Evolutionary conservation across 2,113 vertebrate genomes (phyloP).

Genomic region (Pontoporia blainvillei): DNA sequence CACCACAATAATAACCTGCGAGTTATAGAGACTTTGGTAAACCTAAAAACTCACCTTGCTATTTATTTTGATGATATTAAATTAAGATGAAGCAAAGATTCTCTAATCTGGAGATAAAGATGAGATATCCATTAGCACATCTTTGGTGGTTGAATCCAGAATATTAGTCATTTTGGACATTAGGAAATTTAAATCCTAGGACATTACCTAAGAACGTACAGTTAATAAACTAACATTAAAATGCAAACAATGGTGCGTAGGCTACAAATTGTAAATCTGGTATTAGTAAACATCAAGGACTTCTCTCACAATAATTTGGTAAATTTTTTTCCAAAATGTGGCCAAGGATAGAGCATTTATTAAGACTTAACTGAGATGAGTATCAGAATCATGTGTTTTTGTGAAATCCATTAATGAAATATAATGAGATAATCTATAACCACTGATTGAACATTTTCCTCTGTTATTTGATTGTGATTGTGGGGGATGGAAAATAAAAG

Average conservation of each 20-base stretch:
- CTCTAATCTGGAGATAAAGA: not conserved
- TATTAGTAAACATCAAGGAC: not conserved
- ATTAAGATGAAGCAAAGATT: not conserved
- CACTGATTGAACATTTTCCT: not conserved
- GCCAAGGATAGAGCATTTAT: not conserved
- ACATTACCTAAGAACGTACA: not conserved
- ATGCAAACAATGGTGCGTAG: not conserved
- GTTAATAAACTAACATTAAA: not conserved
- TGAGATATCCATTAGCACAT: not conserved
- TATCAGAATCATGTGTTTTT: not conserved
- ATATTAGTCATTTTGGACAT: not conserved
- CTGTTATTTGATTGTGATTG: not conserved
- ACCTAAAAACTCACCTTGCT: not conserved
- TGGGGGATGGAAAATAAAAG: not conserved
- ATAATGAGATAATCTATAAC: not conserved
- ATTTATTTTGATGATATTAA: not conserved
- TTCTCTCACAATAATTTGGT: not conserved
- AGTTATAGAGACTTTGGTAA: not conserved
- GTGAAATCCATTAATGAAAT: not conserved
- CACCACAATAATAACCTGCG: not conserved
- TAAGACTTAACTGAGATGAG: not conserved
- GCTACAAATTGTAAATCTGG: not conserved
- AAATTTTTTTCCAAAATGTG: not conserved
- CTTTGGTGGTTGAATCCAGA: not conserved
- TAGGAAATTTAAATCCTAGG: not conserved